Evolutionary conservation across 2,888 invertebrate genomes (phyloP).

Genomic region (Lycophotia porphyrea): DNA sequence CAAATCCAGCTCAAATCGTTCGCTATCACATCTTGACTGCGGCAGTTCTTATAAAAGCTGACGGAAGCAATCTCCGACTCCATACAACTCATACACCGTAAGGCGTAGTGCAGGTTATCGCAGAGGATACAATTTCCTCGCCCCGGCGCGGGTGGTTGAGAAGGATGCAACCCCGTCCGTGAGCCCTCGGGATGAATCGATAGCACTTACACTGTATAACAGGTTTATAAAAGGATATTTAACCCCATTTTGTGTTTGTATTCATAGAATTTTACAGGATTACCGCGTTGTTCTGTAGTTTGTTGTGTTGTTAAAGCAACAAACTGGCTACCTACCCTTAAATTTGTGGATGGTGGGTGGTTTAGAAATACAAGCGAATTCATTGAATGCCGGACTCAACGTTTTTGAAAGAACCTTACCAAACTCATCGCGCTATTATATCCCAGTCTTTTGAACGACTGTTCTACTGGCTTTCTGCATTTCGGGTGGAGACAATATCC

Average conservation of each 20-base stretch:
- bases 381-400: neutral
- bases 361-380: no score
- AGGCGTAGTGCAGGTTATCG: conserved; percentile 24
- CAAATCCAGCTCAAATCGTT: neutral
- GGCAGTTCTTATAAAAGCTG: neutral
- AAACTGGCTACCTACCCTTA: neutral
- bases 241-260: conserved; percentile 3
- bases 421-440: neutral
- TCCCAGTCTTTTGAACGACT: neutral
- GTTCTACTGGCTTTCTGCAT: neutral
- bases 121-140: conserved; percentile 47
- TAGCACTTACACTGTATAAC: neutral
- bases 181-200: conserved; percentile 2
- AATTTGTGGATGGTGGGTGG: neutral
- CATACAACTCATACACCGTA: neutral
- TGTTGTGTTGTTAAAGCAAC: neutral
- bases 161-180: conserved; percentile 24
- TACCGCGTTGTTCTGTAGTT: neutral
- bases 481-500: neutral
- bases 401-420: neutral
- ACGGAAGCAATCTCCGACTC: conserved; percentile 31
- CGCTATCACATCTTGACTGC: conserved; percentile 15
- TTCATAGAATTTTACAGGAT: conserved; percentile 14
- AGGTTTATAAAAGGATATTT: conserved; percentile 4
- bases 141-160: conserved; percentile 24